A percentile compares a stretch with the other conserved stretches of the same genome.
phyloP scores from a whole-genome alignment of 2,888 invertebrate genomes.

The Clunio marinus region DNA sequence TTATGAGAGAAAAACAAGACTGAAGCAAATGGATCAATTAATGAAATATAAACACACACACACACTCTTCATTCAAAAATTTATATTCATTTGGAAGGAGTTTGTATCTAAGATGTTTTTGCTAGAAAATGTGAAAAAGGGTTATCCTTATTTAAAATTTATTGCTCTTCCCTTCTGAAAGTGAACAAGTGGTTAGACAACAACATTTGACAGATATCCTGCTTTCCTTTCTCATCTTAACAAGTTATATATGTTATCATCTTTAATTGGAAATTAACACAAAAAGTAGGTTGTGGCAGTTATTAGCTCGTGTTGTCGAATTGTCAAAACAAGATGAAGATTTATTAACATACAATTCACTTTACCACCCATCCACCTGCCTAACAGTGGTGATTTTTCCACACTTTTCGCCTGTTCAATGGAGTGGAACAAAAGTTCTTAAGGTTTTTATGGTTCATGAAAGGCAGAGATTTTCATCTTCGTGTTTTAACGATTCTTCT shows the following conservation, averaged over 20 bases:
- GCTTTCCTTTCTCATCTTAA: background rate
- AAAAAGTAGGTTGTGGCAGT: too few species aligned
- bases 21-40: slow-evolving; percentile 4
- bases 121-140: background rate
- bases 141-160: too few species aligned
- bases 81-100: background rate
- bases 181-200: slow-evolving; percentile 1
- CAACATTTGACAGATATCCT: slow-evolving; percentile 1
- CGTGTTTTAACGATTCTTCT: too few species aligned
- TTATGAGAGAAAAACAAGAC: background rate
- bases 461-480: background rate
- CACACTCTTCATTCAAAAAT: background rate
- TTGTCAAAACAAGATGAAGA: slow-evolving; percentile 3
- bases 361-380: background rate
- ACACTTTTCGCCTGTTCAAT: background rate
- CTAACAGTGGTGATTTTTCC: background rate
- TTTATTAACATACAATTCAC: background rate
- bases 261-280: slow-evolving; percentile 4
- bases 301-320: background rate
- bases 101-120: background rate
- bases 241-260: background rate
- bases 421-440: background rate
- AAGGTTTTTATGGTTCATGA: background rate
- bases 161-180: too few species aligned
- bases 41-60: background rate